These are phyloP conservation scores for Ypsolopha sequella DNA, from an alignment of 2,888 invertebrate species.

Conservation along the genomic window DNA sequence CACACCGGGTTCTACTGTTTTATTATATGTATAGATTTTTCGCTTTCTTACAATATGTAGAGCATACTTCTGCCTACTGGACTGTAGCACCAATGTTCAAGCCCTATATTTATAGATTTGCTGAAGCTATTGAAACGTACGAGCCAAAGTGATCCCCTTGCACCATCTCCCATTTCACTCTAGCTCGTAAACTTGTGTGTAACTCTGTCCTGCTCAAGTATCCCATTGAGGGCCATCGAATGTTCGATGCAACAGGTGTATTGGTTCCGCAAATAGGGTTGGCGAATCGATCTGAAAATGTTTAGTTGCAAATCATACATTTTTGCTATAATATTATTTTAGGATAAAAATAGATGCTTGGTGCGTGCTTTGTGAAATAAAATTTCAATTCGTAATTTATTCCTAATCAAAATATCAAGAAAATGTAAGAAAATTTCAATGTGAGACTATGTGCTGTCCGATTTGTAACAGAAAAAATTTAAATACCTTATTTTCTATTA, in stretches of 20 bases:
- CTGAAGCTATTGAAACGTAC: conserved; percentile 62
- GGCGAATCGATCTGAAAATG: conserved; percentile 32
- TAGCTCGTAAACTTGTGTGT: conserved; percentile 18
- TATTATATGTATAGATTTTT: background rate
- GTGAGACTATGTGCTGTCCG: too few species aligned
- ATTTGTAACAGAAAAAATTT: too few species aligned
- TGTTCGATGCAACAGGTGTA: conserved; percentile 65
- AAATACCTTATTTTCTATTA: too few species aligned
- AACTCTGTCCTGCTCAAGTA: conserved; percentile 26
- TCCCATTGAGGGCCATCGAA: conserved; percentile 69
- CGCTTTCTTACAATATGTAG: background rate
- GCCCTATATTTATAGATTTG: conserved; percentile 56
- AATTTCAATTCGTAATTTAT: too few species aligned
- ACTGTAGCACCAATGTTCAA: conserved; percentile 38
- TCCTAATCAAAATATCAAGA: too few species aligned
- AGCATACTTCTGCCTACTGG: background rate
- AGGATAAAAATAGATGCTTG: too few species aligned
- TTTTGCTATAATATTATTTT: too few species aligned
- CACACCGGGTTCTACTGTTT: background rate
- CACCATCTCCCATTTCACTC: conserved; percentile 28
- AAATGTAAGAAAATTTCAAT: too few species aligned
- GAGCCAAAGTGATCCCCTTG: conserved; percentile 53
- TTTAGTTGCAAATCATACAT: too few species aligned
- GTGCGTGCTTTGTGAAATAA: too few species aligned
- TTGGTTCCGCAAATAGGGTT: conserved; percentile 58